These are phyloP conservation scores for Falco naumanni DNA, from an alignment of 2,797 vertebrate genomes.

Conservation along the genomic window DNA sequence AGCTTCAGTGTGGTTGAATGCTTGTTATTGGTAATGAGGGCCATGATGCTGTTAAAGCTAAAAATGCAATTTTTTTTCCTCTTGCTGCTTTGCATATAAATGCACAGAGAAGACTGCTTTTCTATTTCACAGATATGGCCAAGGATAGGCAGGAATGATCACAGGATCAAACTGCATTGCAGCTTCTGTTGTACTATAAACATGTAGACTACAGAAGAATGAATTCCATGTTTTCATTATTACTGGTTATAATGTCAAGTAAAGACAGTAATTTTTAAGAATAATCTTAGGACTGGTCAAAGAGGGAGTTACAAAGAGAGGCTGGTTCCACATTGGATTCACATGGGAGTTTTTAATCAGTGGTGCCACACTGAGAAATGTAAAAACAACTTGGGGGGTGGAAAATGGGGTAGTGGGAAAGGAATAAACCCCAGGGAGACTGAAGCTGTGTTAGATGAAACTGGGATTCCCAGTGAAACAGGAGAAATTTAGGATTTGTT, in stretches of 20 bases:
- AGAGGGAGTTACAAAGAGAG: neutral
- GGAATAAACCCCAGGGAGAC: neutral
- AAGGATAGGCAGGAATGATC: neutral
- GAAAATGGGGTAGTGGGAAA: neutral
- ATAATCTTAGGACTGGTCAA: neutral
- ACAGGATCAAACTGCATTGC: neutral
- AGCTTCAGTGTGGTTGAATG: neutral
- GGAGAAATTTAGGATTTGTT: neutral
- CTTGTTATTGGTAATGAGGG: neutral
- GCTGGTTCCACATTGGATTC: neutral
- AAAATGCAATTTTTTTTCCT: neutral
- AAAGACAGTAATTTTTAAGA: neutral
- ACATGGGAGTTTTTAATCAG: neutral
- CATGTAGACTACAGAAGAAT: neutral
- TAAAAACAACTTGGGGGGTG: neutral
- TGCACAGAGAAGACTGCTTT: neutral
- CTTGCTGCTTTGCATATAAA: neutral
- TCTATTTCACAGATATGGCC: neutral
- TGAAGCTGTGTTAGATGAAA: neutral
- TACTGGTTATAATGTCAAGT: neutral
- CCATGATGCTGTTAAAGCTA: neutral
- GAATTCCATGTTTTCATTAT: neutral
- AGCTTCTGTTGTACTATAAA: neutral
- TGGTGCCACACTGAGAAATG: neutral
- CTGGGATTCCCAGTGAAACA: neutral